Evolutionary conservation across 2,888 invertebrate species (phyloP), one percentile per base, ranked within the genome.

Genomic region (Melanostoma mellinum): DNA sequence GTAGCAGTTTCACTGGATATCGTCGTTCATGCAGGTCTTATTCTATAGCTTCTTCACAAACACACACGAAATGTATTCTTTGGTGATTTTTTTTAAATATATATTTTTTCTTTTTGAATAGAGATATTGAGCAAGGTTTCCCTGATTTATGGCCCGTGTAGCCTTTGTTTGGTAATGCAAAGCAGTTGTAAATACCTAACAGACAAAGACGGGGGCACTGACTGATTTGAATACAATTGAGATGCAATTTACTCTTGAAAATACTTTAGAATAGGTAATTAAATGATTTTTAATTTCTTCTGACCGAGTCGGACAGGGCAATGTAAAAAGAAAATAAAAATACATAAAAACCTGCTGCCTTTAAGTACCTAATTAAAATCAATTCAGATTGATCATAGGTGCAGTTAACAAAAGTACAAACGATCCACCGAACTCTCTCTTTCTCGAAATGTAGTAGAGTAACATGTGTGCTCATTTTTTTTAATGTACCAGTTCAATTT

Each of bases 221-320:
- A 58, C 36, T 71, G 58, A 71, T 71, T 82, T 73, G 63, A 63
- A 73, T 42, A 46, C 61, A 68, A 73, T 77, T 77, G 56, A 82
- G 44, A 63, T 77, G 36, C 68, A 69, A 63, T 77, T 52, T 36
- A 40, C 55, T 65, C 55, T 79, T 44, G 79, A 69, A 75, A 33
- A 55, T 20, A 20, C 20, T 20, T 20, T 20, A 20, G 20, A 20
- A 20, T 20, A 20, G 20, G 20, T 20, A 20, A 20, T 20, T 20
- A 20, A 20, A 20, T 20, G 20, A 20, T 20, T 20, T 20, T 20
- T 20, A 20, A 20, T 20, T 20, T 20, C 20, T 20, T 20, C 20
- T 20, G 20, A 20, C 20, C 20, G 20, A 20, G 20, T 20, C 20
- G 20, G 20, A 20, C 20, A 20, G 1, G 20, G 20, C 20, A 20